These are phyloP conservation scores for Heliconius nattereri DNA, from an alignment of 1,140 invertebrate genomes.

Conservation along the genomic window DNA sequence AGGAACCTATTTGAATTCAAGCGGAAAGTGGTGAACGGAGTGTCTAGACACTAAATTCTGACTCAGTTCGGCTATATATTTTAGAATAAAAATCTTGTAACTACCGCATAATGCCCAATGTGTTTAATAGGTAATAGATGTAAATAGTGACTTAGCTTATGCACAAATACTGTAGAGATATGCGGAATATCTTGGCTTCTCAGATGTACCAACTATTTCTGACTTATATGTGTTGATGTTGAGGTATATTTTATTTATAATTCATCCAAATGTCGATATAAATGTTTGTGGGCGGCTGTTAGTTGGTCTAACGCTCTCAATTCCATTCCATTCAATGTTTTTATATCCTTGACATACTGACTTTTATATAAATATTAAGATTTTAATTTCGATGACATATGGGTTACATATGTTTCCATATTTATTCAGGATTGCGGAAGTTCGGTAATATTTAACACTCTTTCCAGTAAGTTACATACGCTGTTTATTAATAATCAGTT, in stretches of 20 bases:
- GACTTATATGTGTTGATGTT: slow-evolving; percentile 47
- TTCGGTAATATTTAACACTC: not conserved
- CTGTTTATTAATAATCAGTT: not conserved
- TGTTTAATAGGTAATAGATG: not conserved
- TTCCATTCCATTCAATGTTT: slow-evolving; percentile 40
- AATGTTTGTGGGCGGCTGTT: slow-evolving; percentile 54
- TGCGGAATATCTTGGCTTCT: slow-evolving; percentile 40
- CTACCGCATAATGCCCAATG: not conserved
- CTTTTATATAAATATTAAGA: slow-evolving; percentile 34
- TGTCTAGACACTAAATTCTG: not conserved
- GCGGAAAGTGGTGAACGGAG: not conserved
- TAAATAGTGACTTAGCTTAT: slow-evolving; percentile 13
- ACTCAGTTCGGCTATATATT: too few species aligned
- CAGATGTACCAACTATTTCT: slow-evolving; percentile 50
- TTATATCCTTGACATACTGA: slow-evolving; percentile 41
- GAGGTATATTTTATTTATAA: slow-evolving; percentile 58
- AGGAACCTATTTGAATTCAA: too few species aligned
- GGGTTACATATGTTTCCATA: not conserved
- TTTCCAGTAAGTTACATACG: not conserved
- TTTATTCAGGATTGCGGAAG: not conserved
- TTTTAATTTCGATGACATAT: slow-evolving; percentile 29
- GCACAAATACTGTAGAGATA: slow-evolving; percentile 36
- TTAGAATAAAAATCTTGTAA: not conserved
- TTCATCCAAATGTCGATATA: slow-evolving; percentile 47
- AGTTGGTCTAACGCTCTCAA: slow-evolving; percentile 43